phyloP scores from a whole-genome alignment of 2,113 vertebrate species.

The Recurvirostra avosetta region DNA sequence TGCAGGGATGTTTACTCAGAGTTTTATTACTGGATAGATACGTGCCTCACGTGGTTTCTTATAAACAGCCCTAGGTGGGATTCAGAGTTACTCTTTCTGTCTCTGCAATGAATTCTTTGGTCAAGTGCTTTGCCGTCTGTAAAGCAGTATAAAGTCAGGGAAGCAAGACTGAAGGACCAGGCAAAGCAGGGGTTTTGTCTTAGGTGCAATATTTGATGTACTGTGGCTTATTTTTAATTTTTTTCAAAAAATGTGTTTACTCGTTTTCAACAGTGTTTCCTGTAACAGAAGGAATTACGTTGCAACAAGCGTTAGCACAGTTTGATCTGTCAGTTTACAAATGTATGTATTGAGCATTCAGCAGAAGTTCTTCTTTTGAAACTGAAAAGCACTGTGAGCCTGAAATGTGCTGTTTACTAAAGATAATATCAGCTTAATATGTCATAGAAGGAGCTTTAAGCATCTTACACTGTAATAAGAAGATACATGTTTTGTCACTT shows the following conservation, averaged over 20 bases:
- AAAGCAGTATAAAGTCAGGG: background rate
- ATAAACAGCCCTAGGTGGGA: background rate
- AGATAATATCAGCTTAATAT: background rate
- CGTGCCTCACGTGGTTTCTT: background rate
- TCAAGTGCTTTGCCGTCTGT: background rate
- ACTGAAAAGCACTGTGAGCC: background rate
- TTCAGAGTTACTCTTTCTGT: background rate
- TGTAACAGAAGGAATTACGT: background rate
- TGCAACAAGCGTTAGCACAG: background rate
- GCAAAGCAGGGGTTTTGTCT: background rate
- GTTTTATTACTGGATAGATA: background rate
- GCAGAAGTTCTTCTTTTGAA: background rate
- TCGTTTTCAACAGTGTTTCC: background rate
- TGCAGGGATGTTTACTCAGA: background rate
- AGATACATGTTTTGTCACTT: background rate
- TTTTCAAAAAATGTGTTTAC: background rate
- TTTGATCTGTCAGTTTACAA: slow-evolving; percentile 39
- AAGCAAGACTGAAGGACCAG: background rate
- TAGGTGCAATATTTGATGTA: background rate
- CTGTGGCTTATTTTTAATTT: background rate
- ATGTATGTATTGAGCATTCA: background rate
- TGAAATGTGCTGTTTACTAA: background rate
- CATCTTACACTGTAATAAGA: background rate
- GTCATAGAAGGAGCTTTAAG: background rate
- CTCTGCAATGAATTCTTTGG: background rate